Conservation (phyloP, 2,888 invertebrate species). For the Sesia apiformis region DNA sequence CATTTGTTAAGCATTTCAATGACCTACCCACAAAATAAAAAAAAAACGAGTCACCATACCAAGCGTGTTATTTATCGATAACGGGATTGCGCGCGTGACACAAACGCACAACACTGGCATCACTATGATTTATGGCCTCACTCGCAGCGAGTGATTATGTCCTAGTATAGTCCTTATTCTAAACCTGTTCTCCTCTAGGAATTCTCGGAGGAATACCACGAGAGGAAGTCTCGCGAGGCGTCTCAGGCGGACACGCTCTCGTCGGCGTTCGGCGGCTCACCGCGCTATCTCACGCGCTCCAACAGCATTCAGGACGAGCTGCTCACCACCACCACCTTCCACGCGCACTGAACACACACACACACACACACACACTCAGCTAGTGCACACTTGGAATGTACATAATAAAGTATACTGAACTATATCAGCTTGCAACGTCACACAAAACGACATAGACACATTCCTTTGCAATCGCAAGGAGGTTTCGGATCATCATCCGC, state of each 20-base stretch:
- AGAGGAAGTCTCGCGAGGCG: conserved; percentile 74
- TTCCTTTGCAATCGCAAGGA: no score
- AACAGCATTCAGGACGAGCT: conserved; percentile 91
- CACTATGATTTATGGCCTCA: no score
- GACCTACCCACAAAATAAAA: no score
- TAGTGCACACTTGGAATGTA: not conserved
- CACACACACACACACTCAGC: not conserved
- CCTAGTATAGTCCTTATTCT: not conserved
- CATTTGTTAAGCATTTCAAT: no score
- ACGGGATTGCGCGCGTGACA: no score
- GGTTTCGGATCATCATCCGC: no score
- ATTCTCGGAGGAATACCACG: conserved; percentile 87
- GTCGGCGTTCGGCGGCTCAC: conserved; percentile 72
- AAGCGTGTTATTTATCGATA: no score
- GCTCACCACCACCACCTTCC: conserved; percentile 50
- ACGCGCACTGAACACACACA: conserved; percentile 22
- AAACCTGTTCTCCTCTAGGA: conserved; percentile 55
- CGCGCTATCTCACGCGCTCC: conserved; percentile 79
- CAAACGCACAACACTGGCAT: no score
- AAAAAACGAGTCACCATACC: no score
- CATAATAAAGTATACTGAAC: not conserved
- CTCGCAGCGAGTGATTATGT: not conserved
- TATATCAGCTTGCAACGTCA: no score
- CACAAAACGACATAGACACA: no score
- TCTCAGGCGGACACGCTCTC: conserved; percentile 73